Evolutionary conservation across 2,888 invertebrate species (phyloP), one percentile per base, ranked within the genome.

Genomic region (Tenthredo notha): DNA sequence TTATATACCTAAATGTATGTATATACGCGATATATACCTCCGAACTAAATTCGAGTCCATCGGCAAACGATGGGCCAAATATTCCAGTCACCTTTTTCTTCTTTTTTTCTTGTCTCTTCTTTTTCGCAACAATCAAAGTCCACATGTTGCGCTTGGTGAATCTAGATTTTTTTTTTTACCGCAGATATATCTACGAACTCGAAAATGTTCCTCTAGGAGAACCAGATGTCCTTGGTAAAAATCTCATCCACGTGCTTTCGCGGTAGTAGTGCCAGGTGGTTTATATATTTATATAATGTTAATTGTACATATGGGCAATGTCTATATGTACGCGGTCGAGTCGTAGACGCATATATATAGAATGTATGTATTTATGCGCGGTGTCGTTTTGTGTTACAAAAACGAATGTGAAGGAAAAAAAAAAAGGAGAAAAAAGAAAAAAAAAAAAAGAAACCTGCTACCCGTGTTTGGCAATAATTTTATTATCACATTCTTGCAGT

Each of bases 391-490:
- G 54, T 25, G 25, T 12, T 61, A 10, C 61, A 25, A 25, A 25
- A 61, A 25, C 61, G 61, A 61, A 25, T 25, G 61, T 61, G 12
- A 25, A 61, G 15, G 33, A 18, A 4, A 18, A 18, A 65, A 10
- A 65, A 67, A 15, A 29, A 33, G 33, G 12, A 4, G 12, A 18
- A 65, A 10, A 65, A 67, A 15, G 15, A 33, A 2, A 33, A 25
- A 25, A 21, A 25, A 61, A 12, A 0, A 12, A 21, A 25, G 21
- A 61, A 9, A 12, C 21, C 12, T 61, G 61, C 67, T 33, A 25
- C 67, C 67, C 67, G 12, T 33, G 25, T 67, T 67, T 33, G 67
- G 67, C 25, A 67, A 67, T 67, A 33, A 67, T 67, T 67, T 67
- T 67, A 29, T 67, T 67, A 29, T 67, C 29, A 67, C 33, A 18